Conservation (phyloP, 2,888 invertebrate species). For the Caenorhabditis uteleia region DNA sequence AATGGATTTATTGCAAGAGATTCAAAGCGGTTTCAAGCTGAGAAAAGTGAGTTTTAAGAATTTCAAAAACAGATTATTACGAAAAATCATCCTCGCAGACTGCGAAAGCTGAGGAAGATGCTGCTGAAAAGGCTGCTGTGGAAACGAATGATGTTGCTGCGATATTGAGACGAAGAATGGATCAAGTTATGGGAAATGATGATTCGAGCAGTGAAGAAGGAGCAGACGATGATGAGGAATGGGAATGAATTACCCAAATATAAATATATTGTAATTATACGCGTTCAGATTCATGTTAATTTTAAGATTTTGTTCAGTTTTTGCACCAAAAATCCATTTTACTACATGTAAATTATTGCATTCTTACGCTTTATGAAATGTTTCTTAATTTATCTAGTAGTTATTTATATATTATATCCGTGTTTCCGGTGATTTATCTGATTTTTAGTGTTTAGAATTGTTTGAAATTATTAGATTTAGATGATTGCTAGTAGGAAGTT, state of each 20-base stretch:
- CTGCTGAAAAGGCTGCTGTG: constrained; percentile 48
- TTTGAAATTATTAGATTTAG: too few relatives aligned
- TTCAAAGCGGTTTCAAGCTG: constrained; percentile 62
- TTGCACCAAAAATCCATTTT: too few relatives aligned
- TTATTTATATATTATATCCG: too few relatives aligned
- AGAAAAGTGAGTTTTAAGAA: too few relatives aligned
- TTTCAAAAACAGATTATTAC: constrained; percentile 1
- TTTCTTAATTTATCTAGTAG: too few relatives aligned
- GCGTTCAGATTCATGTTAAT: too few relatives aligned
- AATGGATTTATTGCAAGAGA: constrained; percentile 61
- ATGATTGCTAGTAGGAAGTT: constrained; percentile 35
- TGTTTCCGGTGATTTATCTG: too few relatives aligned
- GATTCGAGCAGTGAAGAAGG: constrained; percentile 47
- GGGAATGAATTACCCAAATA: constrained; percentile 48
- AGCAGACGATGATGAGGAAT: constrained; percentile 59
- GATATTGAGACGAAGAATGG: constrained; percentile 65
- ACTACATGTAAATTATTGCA: too few relatives aligned
- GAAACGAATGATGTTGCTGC: constrained; percentile 66
- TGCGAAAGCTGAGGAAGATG: constrained; percentile 61
- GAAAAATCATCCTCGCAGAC: background rate
- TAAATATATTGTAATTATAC: too few relatives aligned
- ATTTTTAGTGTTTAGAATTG: background rate
- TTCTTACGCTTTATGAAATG: too few relatives aligned
- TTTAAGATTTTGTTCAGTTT: too few relatives aligned
- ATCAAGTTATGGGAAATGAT: constrained; percentile 59